A percentile compares a stretch with the other conserved stretches of the same genome.
These are phyloP conservation scores for Heliconius ethilla DNA, from an alignment of 2,888 invertebrate species.

Conservation along the genomic window DNA sequence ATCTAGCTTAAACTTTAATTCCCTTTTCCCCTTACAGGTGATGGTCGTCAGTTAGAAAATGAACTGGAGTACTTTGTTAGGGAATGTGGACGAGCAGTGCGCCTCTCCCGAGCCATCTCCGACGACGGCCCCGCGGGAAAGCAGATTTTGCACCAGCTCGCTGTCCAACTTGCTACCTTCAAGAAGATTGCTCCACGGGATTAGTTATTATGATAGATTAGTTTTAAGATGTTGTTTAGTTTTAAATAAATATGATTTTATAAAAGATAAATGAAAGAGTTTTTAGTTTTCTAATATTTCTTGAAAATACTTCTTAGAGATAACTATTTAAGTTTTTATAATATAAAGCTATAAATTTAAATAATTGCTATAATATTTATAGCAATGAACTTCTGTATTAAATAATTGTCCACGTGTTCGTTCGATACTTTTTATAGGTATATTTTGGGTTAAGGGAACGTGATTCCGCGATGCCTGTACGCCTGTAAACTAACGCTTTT, in stretches of 20 bases:
- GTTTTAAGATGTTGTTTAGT: not conserved
- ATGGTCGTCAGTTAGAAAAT: conserved; percentile 81
- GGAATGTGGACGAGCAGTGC: conserved; percentile 91
- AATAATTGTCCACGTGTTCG: no score
- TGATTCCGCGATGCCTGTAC: no score
- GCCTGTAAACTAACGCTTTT: not conserved
- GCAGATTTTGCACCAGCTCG: conserved; percentile 89
- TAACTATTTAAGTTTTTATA: no score
- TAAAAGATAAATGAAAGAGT: not conserved
- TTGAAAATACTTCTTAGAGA: no score
- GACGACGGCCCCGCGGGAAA: conserved; percentile 81
- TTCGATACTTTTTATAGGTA: no score
- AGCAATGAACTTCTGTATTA: no score
- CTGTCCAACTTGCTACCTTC: conserved; percentile 90
- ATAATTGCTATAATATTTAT: no score
- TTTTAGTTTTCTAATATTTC: not conserved
- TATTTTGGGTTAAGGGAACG: no score
- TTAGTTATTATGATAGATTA: conserved; percentile 46
- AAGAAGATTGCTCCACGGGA: conserved; percentile 85
- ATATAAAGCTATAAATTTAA: no score
- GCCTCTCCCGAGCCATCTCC: conserved; percentile 89
- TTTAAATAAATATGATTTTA: not conserved
- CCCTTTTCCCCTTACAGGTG: conserved; percentile 55
- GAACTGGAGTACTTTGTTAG: conserved; percentile 95
- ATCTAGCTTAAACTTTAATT: no score